Evolutionary conservation across 2,888 invertebrate genomes (phyloP).

Genomic region (Lithosia quadra): DNA sequence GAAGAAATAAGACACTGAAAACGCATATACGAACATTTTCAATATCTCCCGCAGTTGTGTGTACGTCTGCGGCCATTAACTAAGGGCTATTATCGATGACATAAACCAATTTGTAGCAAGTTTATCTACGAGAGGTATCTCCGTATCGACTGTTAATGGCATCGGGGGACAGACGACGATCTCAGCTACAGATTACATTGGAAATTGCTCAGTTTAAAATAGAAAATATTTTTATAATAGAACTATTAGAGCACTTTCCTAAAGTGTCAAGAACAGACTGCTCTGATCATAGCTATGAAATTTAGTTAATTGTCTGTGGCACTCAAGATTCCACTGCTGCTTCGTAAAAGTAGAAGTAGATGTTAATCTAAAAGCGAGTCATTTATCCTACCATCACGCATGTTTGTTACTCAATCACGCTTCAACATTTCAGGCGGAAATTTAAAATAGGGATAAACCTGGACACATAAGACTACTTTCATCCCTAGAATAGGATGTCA

Average conservation of each 20-base stretch:
- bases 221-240: constrained; percentile 35
- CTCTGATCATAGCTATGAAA: neutral
- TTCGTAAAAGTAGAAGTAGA: too few relatives aligned
- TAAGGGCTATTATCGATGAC: constrained; percentile 58
- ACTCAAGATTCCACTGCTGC: neutral
- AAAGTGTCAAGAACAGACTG: neutral
- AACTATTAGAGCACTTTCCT: constrained; percentile 15
- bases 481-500: too few relatives aligned
- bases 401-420: too few relatives aligned
- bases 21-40: constrained; percentile 25
- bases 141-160: constrained; percentile 56
- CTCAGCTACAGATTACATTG: constrained; percentile 50
- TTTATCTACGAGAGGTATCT: constrained; percentile 57
- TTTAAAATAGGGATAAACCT: too few relatives aligned
- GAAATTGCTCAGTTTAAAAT: constrained; percentile 49
- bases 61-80: constrained; percentile 43
- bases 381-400: too few relatives aligned
- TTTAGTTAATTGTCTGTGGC: neutral
- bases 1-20: neutral
- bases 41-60: constrained; percentile 33
- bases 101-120: constrained; percentile 62
- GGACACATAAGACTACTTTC: too few relatives aligned
- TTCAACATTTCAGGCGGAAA: too few relatives aligned
- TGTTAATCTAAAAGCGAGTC: too few relatives aligned
- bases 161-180: constrained; percentile 49